Percentiles rank a stretch among this genome's conserved stretches.
These are phyloP conservation scores for Hippopotamyrus pictus DNA, from an alignment of 2,797 vertebrate genomes.

Conservation along the genomic window DNA sequence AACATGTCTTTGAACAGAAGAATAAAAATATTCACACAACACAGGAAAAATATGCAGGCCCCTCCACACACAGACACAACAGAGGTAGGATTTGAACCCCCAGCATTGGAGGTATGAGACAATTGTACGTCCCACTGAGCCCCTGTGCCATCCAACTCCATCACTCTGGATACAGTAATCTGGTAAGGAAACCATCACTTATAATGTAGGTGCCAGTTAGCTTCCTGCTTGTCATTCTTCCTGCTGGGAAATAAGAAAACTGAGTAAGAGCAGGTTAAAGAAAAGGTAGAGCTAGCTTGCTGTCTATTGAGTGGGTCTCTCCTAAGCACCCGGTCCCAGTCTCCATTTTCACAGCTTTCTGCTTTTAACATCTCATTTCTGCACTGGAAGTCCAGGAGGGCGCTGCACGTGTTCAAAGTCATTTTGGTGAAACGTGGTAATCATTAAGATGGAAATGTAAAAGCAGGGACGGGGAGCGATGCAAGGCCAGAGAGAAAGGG, in stretches of 20 bases:
- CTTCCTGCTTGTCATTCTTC: too few relatives aligned
- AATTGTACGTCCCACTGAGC: neutral
- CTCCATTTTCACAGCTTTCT: slow-evolving; percentile 7
- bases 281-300: neutral
- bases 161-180: neutral
- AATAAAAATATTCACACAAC: neutral
- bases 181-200: neutral
- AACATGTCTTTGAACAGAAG: neutral
- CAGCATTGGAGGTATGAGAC: neutral
- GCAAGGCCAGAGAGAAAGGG: neutral
- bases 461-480: neutral
- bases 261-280: neutral
- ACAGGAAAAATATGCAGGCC: neutral
- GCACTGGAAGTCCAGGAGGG: neutral
- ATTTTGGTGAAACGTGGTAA: neutral
- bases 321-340: neutral
- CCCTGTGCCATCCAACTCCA: neutral
- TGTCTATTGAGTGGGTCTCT: neutral
- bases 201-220: neutral
- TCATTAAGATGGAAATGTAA: neutral
- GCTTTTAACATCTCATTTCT: neutral
- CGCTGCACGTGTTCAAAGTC: neutral
- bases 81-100: neutral
- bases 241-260: neutral
- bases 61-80: neutral